Base-by-base conservation (phyloP, 2,797 vertebrate species). In the Monodelphis domestica region DNA sequence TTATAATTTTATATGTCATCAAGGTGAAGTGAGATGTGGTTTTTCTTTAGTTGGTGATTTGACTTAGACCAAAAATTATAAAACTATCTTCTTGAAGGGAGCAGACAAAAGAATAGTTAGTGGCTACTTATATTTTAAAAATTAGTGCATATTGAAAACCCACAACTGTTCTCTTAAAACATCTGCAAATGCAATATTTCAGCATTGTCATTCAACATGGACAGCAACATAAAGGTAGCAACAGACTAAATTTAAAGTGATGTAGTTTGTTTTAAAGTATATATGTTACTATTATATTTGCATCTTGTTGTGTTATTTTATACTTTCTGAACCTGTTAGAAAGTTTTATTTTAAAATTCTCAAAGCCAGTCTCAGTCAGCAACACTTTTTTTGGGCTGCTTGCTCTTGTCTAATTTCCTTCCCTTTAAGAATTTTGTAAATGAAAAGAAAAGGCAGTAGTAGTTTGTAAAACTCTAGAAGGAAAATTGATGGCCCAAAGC, bases 241-340 rank as follows among this genome's bases (percentile, higher is more conserved):
- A 59, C 30, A 33, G n/a, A 84, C 21, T 50, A 84, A 84, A 84
- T 45, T 84, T 84, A 78, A 45, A 78, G 24, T 84, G 70, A 84
- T 84, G 38, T 78, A 84, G 70, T 84, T 84, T 26, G 38, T 45
- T 84, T 84, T 84, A 84, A 84, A 45, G 50, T 45, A 53, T 53
- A 53, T 53, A 78, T 84, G 70, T 84, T 84, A 84, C n/a, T 84
- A 84, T 78, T 78, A 70, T 78, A 78, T 84, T 84, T 84, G 70
- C 24, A 84, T 84, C 70, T 84, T 84, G 17, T 84, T 84, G 38
- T 84, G 38, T 50, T 84, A 50, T 21, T n/a, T 84, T 84, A 84
- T 26, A 50, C 24, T 38, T 84, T 84, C 70, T 84, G 70, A 84
- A 84, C 38, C 70, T 84, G 70, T 84, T 84, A 21, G 70, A 84